Conservation (phyloP, 2,113 vertebrate genomes). For the Hydrolagus affinis region DNA sequence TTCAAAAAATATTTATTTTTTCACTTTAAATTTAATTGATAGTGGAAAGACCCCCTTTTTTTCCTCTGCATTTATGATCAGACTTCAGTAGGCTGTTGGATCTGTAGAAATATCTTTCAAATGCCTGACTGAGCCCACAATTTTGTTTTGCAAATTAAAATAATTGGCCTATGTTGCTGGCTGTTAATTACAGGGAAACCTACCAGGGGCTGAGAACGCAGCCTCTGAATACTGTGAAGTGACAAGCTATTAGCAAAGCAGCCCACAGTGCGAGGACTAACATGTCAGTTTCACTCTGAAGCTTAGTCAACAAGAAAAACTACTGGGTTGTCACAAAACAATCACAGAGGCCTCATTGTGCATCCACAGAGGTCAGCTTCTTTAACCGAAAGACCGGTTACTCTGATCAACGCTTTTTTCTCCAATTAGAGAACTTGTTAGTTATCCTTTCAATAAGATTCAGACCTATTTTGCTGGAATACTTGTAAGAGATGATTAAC, state of each 20-base stretch:
- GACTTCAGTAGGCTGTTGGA: not conserved
- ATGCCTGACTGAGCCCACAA: not conserved
- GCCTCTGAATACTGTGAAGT: constrained; percentile 12
- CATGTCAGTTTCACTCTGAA: constrained; percentile 27
- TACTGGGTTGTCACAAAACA: not conserved
- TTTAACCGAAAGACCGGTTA: not conserved
- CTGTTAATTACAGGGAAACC: constrained; percentile 23
- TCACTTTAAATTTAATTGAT: no score
- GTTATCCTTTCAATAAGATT: not conserved
- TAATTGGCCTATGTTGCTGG: constrained; percentile 16
- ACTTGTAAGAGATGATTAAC: not conserved
- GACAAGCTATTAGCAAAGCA: constrained; percentile 28
- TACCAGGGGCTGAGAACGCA: not conserved
- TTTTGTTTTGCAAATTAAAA: constrained; percentile 31
- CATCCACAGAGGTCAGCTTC: not conserved
- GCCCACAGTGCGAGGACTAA: constrained; percentile 13
- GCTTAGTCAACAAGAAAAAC: constrained; percentile 21
- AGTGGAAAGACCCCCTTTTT: no score
- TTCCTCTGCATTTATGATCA: not conserved
- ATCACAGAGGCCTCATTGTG: not conserved
- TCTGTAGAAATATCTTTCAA: not conserved
- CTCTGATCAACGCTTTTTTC: not conserved
- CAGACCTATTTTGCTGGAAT: constrained; percentile 15
- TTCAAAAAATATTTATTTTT: no score
- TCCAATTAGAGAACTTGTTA: not conserved